phyloP scores from a whole-genome alignment of 2,113 vertebrate species.

The Tylochromis polylepis region DNA sequence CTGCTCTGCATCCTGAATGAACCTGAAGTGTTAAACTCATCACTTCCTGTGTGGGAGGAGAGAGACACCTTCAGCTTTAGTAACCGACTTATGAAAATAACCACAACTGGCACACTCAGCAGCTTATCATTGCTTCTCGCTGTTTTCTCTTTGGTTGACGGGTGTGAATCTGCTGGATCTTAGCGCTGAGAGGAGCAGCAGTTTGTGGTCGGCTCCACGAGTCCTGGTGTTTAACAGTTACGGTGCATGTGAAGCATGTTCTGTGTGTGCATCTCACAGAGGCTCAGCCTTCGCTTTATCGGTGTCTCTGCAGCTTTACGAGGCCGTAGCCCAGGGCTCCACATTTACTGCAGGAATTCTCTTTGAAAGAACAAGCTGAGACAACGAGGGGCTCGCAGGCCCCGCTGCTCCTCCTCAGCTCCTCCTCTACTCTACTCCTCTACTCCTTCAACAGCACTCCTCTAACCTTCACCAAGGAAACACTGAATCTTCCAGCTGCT shows the following conservation, averaged over 20 bases:
- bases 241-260: background rate
- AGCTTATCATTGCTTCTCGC: background rate
- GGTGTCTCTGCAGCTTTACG: conserved; percentile 16
- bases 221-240: background rate
- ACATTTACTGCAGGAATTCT: conserved; percentile 33
- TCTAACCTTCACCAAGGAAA: background rate
- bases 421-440: background rate
- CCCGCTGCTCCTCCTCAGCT: background rate
- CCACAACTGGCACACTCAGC: background rate
- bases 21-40: background rate
- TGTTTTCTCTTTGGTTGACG: background rate
- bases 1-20: background rate
- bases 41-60: background rate
- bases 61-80: background rate
- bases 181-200: background rate
- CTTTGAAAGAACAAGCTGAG: conserved; percentile 41
- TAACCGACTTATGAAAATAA: background rate
- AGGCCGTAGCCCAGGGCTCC: background rate
- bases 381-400: background rate
- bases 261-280: background rate
- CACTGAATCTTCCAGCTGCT: background rate
- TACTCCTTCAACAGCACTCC: background rate
- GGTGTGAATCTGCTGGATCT: background rate
- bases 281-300: background rate
- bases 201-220: background rate